A percentile compares a stretch with the other conserved stretches of the same genome.
phyloP scores from a whole-genome alignment of 2,797 vertebrate genomes.

The Melanotaenia trifasciata region DNA sequence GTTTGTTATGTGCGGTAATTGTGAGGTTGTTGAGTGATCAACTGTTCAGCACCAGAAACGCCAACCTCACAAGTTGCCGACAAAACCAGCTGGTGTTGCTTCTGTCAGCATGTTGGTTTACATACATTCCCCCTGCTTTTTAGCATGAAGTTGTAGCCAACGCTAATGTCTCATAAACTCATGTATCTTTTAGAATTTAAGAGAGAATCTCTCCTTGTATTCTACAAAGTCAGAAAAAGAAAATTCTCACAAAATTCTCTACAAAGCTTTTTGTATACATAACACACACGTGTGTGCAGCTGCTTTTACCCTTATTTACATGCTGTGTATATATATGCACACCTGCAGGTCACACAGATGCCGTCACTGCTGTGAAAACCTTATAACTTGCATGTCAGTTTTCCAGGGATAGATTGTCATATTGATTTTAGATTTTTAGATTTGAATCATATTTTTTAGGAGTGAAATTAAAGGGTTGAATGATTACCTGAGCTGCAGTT shows the following conservation, averaged over 20 bases:
- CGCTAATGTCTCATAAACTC: background rate
- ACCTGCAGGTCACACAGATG: background rate
- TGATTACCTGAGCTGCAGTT: background rate
- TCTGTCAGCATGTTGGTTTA: conserved; percentile 7
- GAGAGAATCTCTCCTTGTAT: background rate
- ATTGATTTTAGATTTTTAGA: background rate
- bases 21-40: conserved; percentile 24
- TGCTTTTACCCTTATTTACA: background rate
- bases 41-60: conserved; percentile 12
- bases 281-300: conserved; percentile 14
- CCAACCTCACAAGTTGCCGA: background rate
- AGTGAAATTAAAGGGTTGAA: background rate
- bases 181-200: background rate
- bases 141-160: background rate
- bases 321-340: background rate
- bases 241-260: conserved; percentile 1
- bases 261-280: conserved; percentile 32
- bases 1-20: conserved; percentile 21
- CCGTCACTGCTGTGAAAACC: conserved; percentile 35
- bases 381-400: background rate
- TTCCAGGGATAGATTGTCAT: background rate
- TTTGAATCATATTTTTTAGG: background rate
- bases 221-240: background rate
- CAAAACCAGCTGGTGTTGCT: conserved; percentile 30
- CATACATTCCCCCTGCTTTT: conserved; percentile 3